Conservation (phyloP, 2,113 vertebrate species). For the Eublepharis macularius region DNA sequence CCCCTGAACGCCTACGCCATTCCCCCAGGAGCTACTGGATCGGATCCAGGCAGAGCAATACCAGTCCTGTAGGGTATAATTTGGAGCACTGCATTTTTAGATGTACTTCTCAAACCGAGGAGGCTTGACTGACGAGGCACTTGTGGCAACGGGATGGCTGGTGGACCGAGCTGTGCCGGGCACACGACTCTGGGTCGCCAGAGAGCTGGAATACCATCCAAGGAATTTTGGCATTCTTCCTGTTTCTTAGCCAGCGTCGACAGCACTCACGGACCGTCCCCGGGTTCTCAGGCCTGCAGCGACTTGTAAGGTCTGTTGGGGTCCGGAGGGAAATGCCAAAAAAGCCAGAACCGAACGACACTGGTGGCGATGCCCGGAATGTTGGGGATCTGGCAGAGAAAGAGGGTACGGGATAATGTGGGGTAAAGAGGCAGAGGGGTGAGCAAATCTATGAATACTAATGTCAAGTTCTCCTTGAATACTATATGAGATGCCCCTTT, state of each 20-base stretch:
- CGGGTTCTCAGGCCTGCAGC: conserved; percentile 72
- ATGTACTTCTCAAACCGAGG: background rate
- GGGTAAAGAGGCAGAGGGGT: background rate
- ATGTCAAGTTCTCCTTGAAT: too few relatives aligned
- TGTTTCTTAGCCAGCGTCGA: fast-evolving
- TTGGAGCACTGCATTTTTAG: background rate
- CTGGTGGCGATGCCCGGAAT: conserved; percentile 89
- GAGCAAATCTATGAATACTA: background rate
- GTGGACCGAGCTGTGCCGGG: fast-evolving
- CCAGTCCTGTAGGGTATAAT: background rate
- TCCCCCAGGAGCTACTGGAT: background rate
- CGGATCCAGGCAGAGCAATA: too few relatives aligned
- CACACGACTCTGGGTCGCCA: fast-evolving
- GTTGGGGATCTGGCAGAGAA: conserved; percentile 85
- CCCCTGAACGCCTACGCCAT: too few relatives aligned
- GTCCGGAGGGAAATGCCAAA: conserved; percentile 76
- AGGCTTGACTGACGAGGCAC: fast-evolving
- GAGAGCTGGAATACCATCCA: background rate
- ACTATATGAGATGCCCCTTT: background rate
- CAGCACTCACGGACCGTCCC: fast-evolving
- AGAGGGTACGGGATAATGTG: background rate
- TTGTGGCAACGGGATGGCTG: too few relatives aligned
- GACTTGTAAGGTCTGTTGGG: conserved; percentile 71
- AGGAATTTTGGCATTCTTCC: fast-evolving
- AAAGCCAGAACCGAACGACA: conserved; percentile 86